These are phyloP conservation scores for Amphimallon solstitiale DNA, from an alignment of 2,888 invertebrate species.

Conservation along the genomic window DNA sequence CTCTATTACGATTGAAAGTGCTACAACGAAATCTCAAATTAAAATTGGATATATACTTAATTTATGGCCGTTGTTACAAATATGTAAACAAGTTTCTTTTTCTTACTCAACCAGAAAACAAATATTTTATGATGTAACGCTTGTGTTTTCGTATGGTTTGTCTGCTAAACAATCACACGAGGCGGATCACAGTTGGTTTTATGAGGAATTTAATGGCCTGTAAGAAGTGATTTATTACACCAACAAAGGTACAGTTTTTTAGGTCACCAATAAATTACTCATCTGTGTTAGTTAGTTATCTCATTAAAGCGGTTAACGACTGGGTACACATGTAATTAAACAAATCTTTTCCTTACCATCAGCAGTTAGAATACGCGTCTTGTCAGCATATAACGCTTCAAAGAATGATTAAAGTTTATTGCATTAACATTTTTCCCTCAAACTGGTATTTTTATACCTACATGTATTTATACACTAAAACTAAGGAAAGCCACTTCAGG, in stretches of 20 bases:
- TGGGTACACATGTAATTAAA: conserved; percentile 6
- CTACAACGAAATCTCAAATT: no score
- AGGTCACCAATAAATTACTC: conserved; percentile 28
- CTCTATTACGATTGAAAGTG: not conserved
- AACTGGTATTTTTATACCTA: no score
- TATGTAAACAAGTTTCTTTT: conserved; percentile 14
- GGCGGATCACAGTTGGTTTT: conserved; percentile 23
- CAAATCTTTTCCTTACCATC: not conserved
- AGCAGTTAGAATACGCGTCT: not conserved
- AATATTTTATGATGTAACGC: conserved; percentile 30
- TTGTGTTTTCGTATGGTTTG: not conserved
- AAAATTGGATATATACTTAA: not conserved
- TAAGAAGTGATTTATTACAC: conserved; percentile 28
- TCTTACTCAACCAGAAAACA: conserved; percentile 20
- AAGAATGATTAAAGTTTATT: not conserved
- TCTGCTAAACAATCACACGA: conserved; percentile 9
- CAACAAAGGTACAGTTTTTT: conserved; percentile 28
- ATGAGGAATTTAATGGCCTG: conserved; percentile 19
- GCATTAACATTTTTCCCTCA: no score
- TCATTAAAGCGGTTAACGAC: conserved; percentile 18
- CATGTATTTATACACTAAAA: no score
- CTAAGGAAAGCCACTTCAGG: no score
- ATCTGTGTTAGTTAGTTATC: conserved; percentile 16
- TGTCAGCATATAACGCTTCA: not conserved
- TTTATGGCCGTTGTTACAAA: conserved; percentile 16